These are phyloP conservation scores for Acanthornis magna DNA, from an alignment of 2,797 vertebrate genomes.

Conservation along the genomic window DNA sequence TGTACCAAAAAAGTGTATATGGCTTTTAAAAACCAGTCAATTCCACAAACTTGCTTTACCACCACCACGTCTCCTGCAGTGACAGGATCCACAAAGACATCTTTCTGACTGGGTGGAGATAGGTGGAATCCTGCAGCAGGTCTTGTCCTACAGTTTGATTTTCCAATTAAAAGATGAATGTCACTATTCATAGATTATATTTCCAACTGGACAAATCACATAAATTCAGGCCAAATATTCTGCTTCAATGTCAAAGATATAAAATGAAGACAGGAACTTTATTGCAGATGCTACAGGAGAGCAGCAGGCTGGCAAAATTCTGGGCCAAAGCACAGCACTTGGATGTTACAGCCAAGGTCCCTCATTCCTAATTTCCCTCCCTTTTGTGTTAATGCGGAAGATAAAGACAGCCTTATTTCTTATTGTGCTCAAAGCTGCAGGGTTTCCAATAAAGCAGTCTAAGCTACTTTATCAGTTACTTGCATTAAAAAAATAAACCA, in stretches of 20 bases:
- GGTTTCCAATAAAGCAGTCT: neutral
- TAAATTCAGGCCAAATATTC: slow-evolving; percentile 69
- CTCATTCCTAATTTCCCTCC: neutral
- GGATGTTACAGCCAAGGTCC: neutral
- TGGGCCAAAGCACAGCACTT: neutral
- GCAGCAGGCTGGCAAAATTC: slow-evolving; percentile 22
- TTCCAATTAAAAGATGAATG: slow-evolving; percentile 67
- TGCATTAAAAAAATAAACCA: neutral
- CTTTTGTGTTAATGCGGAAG: neutral
- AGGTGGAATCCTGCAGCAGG: slow-evolving; percentile 30
- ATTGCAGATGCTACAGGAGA: slow-evolving; percentile 24
- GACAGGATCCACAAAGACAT: neutral
- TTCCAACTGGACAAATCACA: slow-evolving; percentile 62
- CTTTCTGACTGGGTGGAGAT: slow-evolving; percentile 8
- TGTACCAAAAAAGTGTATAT: neutral
- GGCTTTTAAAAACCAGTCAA: neutral
- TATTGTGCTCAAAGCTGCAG: neutral
- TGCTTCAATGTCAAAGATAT: slow-evolving; percentile 61
- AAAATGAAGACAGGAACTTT: slow-evolving; percentile 38
- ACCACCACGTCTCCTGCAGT: neutral
- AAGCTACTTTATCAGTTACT: neutral
- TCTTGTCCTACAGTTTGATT: slow-evolving; percentile 48
- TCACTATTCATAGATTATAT: slow-evolving; percentile 51
- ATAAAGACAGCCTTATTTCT: neutral
- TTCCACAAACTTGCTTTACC: neutral